A percentile compares a stretch with the other conserved stretches of the same genome.
phyloP scores from a whole-genome alignment of 2,888 invertebrate species.

The Polyommatus icarus region DNA sequence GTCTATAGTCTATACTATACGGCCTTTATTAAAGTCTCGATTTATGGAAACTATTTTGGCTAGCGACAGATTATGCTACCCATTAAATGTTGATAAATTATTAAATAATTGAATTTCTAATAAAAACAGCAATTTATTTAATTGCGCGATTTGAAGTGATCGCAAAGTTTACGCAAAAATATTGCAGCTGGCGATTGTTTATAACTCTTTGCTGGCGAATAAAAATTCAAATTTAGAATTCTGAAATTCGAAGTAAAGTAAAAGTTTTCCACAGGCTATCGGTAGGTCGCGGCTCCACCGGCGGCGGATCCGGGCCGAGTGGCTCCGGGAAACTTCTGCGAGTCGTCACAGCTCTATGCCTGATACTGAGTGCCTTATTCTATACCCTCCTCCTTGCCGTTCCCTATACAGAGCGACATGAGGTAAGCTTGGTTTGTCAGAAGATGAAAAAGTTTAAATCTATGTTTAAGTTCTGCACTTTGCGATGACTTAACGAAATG shows the following conservation, averaged over 20 bases:
- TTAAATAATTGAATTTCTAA: too few species aligned
- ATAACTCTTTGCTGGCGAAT: not conserved
- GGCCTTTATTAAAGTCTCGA: not conserved
- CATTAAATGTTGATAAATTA: too few species aligned
- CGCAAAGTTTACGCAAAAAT: not conserved
- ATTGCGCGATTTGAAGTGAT: not conserved
- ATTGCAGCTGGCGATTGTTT: not conserved
- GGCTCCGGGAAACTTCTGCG: constrained; percentile 84
- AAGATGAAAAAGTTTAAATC: too few species aligned
- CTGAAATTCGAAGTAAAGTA: not conserved
- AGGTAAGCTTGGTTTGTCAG: constrained; percentile 53
- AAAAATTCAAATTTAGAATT: not conserved
- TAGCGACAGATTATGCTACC: not conserved
- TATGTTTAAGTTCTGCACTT: too few species aligned
- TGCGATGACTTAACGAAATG: too few species aligned
- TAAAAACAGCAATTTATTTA: too few species aligned
- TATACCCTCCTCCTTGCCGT: constrained; percentile 85
- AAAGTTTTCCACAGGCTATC: constrained; percentile 56
- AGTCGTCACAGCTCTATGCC: constrained; percentile 83
- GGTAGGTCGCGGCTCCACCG: constrained; percentile 74
- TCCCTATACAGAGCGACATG: constrained; percentile 83
- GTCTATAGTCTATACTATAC: too few species aligned
- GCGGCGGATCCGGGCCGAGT: constrained; percentile 68
- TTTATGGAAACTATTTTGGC: not conserved
- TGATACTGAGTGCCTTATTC: constrained; percentile 84